A percentile compares a stretch with the other conserved stretches of the same genome.
Evolutionary conservation across 2,888 invertebrate species (phyloP).

Genomic region (Coleophora flavipennella): DNA sequence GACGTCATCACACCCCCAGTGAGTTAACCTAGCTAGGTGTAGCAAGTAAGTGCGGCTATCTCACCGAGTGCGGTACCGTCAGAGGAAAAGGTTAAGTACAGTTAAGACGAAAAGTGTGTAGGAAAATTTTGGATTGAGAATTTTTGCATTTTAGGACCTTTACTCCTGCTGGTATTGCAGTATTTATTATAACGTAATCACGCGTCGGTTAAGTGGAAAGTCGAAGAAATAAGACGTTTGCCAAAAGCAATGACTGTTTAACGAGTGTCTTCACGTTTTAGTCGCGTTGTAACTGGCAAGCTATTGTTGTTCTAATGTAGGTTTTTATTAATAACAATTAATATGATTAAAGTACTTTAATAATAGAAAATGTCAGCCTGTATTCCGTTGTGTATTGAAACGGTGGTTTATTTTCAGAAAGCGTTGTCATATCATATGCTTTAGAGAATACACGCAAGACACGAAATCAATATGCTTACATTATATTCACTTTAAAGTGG

Average conservation of each 20-base stretch:
- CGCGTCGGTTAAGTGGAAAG: neutral
- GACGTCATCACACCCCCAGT: constrained; percentile 17
- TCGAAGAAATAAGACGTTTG: constrained; percentile 1
- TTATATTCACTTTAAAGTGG: constrained; percentile 4
- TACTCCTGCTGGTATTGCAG: no score
- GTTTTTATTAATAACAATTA: constrained; percentile 23
- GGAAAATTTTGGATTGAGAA: neutral
- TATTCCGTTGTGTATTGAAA: constrained; percentile 15
- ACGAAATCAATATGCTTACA: constrained; percentile 18
- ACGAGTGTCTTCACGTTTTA: constrained; percentile 10
- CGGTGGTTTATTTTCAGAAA: constrained; percentile 36
- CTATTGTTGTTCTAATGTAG: constrained; percentile 45
- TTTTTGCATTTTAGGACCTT: no score
- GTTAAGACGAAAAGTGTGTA: constrained; percentile 13
- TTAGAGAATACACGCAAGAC: constrained; percentile 27
- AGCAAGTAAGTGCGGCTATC: constrained; percentile 30
- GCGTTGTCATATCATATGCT: constrained; percentile 51
- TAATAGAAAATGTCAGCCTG: constrained; percentile 17
- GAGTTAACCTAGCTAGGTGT: constrained; percentile 18
- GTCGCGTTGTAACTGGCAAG: constrained; percentile 21
- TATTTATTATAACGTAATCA: constrained; percentile 1
- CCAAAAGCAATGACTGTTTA: constrained; percentile 1
- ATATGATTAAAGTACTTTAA: constrained; percentile 7
- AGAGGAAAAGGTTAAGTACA: constrained; percentile 2
- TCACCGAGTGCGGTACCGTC: no score